phyloP scores from a whole-genome alignment of 2,888 invertebrate genomes.

The Kryphioiulus occultus region DNA sequence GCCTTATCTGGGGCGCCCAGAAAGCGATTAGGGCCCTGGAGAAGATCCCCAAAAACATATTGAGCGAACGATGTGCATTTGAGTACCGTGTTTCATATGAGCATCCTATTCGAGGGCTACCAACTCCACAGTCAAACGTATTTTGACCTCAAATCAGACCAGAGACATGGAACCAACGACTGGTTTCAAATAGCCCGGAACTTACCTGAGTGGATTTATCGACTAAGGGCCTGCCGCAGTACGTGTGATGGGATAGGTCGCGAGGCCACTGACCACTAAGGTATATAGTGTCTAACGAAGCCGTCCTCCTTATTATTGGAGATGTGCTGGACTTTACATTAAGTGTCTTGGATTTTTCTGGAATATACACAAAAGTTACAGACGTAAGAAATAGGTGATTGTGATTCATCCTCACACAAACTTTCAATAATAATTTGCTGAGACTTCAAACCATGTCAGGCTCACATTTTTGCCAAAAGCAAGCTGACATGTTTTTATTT shows the following conservation, averaged over 20 bases:
- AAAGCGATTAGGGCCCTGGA: background rate
- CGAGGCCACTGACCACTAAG: constrained; percentile 80
- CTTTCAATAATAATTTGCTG: too few species aligned
- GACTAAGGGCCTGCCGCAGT: constrained; percentile 73
- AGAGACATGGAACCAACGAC: too few species aligned
- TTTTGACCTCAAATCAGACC: too few species aligned
- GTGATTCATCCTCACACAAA: too few species aligned
- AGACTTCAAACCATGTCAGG: too few species aligned
- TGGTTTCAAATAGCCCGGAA: background rate
- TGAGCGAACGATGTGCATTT: background rate
- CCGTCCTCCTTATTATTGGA: constrained; percentile 67
- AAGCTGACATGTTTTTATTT: too few species aligned
- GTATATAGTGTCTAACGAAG: constrained; percentile 80
- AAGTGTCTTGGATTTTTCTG: constrained; percentile 50
- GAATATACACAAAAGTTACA: constrained; percentile 21
- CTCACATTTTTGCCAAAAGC: too few species aligned
- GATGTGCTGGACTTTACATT: constrained; percentile 48
- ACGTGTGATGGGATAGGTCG: constrained; percentile 71
- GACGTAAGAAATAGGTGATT: background rate
- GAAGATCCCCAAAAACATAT: background rate
- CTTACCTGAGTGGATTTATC: constrained; percentile 81
- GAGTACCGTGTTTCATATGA: background rate
- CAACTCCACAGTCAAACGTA: too few species aligned
- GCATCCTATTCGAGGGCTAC: too few species aligned
- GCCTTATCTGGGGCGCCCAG: background rate